phyloP scores from a whole-genome alignment of 2,113 vertebrate genomes.

The Plotosus lineatus region DNA sequence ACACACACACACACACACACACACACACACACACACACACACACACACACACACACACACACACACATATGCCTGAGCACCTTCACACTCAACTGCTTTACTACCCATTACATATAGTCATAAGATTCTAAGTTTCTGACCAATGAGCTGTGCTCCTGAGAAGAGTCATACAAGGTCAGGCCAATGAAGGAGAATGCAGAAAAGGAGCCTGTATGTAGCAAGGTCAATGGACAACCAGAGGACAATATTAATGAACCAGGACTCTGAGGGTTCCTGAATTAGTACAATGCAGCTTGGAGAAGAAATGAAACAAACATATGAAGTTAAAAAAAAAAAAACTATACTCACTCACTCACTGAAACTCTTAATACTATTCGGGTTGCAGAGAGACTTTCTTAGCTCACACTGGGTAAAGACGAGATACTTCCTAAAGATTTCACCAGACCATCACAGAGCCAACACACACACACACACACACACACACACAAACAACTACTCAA shows the following conservation, averaged over 20 bases:
- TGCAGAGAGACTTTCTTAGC: no score
- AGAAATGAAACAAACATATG: not conserved
- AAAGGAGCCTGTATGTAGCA: not conserved
- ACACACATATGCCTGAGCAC: not conserved
- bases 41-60: not conserved
- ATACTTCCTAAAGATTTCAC: no score
- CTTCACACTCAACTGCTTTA: constrained; percentile 8
- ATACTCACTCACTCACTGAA: no score
- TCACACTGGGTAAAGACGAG: no score
- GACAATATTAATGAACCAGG: not conserved
- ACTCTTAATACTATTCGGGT: no score
- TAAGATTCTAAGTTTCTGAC: constrained; percentile 2
- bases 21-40: not conserved
- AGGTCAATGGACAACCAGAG: not conserved
- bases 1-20: not conserved
- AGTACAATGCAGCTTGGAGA: not conserved
- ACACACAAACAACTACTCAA: no score
- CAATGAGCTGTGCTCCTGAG: not conserved
- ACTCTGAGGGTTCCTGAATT: not conserved
- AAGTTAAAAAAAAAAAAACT: not conserved
- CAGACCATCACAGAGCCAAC: no score
- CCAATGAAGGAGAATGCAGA: constrained; percentile 21
- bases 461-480: no score
- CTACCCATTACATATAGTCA: not conserved
- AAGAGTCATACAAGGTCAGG: constrained; percentile 39